A percentile compares a stretch with the other conserved stretches of the same genome.
phyloP scores from a whole-genome alignment of 2,113 vertebrate genomes.

The Cervus canadensis region DNA sequence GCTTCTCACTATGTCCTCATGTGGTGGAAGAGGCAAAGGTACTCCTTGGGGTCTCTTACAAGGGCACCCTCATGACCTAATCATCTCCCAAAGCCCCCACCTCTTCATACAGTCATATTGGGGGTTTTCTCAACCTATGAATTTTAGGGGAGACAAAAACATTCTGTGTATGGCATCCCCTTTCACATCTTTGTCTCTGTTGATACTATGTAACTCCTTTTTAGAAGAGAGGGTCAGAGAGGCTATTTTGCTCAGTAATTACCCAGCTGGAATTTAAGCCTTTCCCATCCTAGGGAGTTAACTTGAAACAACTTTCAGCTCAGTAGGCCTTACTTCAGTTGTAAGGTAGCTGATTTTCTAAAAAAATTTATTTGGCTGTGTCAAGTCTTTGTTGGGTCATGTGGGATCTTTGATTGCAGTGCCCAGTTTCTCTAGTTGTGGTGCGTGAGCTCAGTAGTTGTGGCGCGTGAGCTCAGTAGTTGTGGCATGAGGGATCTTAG shows the following conservation, averaged over 20 bases:
- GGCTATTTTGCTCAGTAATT: neutral
- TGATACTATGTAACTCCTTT: neutral
- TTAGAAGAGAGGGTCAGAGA: neutral
- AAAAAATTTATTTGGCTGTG: neutral
- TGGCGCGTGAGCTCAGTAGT: neutral
- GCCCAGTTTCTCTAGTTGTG: neutral
- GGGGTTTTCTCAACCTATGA: neutral
- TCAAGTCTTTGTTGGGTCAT: neutral
- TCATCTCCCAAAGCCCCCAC: neutral
- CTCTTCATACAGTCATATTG: neutral
- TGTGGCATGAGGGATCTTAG: neutral
- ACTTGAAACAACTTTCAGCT: neutral
- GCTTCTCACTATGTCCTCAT: neutral
- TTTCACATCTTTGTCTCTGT: neutral
- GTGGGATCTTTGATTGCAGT: neutral
- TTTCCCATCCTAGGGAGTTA: neutral
- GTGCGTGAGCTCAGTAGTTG: neutral
- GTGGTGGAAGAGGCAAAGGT: neutral
- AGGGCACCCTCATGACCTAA: neutral
- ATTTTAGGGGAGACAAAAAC: neutral
- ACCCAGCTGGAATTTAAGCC: neutral
- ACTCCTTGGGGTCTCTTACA: neutral
- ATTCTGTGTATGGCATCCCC: neutral
- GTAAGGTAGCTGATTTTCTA: neutral
- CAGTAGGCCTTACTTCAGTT: neutral